A percentile compares a stretch with the other conserved stretches of the same genome.
These are phyloP conservation scores for Mobula hypostoma DNA, from an alignment of 2,113 vertebrate genomes.

Conservation along the genomic window DNA sequence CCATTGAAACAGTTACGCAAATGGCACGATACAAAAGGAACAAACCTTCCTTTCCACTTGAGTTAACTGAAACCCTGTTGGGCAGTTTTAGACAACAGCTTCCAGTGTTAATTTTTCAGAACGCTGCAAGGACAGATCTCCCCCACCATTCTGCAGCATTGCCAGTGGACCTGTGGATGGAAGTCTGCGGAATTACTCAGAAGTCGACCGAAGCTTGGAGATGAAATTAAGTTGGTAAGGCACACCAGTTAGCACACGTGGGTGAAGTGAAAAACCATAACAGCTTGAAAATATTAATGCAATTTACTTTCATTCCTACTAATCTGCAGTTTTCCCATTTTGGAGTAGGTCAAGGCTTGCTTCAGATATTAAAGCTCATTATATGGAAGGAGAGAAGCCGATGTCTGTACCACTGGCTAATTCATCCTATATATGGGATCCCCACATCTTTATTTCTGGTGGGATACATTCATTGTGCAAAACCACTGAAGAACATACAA, in stretches of 20 bases:
- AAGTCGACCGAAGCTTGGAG: not conserved
- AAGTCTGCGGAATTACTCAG: not conserved
- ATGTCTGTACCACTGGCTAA: not conserved
- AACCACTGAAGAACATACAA: too few relatives aligned
- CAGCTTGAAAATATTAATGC: too few relatives aligned
- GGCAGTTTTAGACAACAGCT: not conserved
- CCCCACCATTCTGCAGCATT: not conserved
- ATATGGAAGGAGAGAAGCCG: not conserved
- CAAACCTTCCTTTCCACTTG: not conserved
- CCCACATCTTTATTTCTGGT: too few relatives aligned
- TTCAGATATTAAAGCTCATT: not conserved
- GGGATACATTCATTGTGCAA: too few relatives aligned
- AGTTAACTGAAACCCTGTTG: not conserved
- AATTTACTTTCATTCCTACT: too few relatives aligned
- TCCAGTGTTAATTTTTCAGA: not conserved
- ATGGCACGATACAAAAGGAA: not conserved
- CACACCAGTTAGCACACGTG: too few relatives aligned
- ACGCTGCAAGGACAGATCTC: not conserved
- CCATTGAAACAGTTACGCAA: not conserved
- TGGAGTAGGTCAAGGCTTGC: not conserved
- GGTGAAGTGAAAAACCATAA: too few relatives aligned
- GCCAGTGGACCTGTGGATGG: not conserved
- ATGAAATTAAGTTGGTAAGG: too few relatives aligned
- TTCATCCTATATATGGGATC: not conserved
- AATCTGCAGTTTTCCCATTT: not conserved